Percentiles rank a stretch among this genome's conserved stretches.
Conservation (phyloP, 1,140 invertebrate species). For the Lucilia cuprina region DNA sequence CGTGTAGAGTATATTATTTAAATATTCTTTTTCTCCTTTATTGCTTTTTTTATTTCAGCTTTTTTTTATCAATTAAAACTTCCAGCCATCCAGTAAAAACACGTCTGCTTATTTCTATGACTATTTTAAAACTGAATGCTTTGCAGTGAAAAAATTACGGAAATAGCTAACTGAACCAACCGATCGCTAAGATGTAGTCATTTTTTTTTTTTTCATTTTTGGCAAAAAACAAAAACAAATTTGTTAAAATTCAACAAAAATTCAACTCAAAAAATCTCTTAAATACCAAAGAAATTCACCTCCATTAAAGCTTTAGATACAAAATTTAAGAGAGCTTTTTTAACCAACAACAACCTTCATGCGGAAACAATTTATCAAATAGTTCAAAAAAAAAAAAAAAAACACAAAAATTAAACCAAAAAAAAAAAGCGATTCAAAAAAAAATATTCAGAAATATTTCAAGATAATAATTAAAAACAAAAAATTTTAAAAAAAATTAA, state of each 20-base stretch:
- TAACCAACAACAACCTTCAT: too few species aligned
- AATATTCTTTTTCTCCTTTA: not conserved
- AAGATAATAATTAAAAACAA: too few species aligned
- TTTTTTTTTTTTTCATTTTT: not conserved
- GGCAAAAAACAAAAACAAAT: slow-evolving; percentile 12
- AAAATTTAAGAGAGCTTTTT: too few species aligned
- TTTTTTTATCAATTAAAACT: slow-evolving; percentile 36
- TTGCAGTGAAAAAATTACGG: slow-evolving; percentile 1
- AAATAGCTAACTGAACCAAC: slow-evolving; percentile 1
- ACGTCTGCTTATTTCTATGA: slow-evolving; percentile 61
- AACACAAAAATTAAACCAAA: too few species aligned
- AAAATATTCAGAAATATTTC: too few species aligned
- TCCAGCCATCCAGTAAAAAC: slow-evolving; percentile 63
- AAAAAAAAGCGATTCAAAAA: too few species aligned
- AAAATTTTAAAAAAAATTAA: too few species aligned
- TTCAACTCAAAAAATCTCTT: too few species aligned
- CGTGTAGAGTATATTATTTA: not conserved
- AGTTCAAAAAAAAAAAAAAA: too few species aligned
- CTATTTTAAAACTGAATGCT: slow-evolving; percentile 58
- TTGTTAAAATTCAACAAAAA: not conserved
- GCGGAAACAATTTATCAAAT: too few species aligned
- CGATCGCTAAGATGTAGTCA: not conserved
- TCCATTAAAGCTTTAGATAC: too few species aligned
- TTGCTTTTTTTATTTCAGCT: slow-evolving; percentile 1
- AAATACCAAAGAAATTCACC: too few species aligned